Conservation (phyloP, 2,113 vertebrate genomes). For the Podilymbus podiceps region DNA sequence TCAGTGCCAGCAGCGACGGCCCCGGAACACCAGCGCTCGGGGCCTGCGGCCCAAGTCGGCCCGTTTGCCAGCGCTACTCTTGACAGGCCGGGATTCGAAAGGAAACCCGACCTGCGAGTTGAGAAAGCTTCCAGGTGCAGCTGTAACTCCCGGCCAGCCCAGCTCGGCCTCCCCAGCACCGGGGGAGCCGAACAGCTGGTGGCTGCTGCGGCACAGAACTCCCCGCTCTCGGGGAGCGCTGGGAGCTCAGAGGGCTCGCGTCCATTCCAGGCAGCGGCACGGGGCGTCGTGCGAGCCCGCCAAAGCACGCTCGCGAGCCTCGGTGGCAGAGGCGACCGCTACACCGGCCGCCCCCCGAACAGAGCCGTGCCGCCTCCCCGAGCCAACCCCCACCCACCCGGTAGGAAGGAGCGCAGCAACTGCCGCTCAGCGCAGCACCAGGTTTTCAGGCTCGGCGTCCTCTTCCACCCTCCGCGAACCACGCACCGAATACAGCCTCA, state of each 20-base stretch:
- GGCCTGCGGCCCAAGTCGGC: neutral
- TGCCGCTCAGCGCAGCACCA: neutral
- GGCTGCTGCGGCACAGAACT: neutral
- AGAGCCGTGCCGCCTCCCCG: neutral
- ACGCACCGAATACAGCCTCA: fast-evolving
- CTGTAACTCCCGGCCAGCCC: neutral
- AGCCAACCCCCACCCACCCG: neutral
- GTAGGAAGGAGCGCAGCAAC: fast-evolving
- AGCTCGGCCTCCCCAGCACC: neutral
- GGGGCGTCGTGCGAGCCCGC: fast-evolving
- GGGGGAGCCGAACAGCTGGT: neutral
- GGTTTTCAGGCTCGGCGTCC: neutral
- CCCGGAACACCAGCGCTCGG: fast-evolving
- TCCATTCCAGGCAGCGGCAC: neutral
- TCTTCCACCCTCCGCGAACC: neutral
- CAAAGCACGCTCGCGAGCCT: fast-evolving
- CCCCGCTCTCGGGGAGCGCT: fast-evolving
- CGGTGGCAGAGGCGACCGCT: fast-evolving
- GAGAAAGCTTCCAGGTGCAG: constrained; percentile 44
- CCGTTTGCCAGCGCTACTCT: neutral
- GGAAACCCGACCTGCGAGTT: constrained; percentile 3
- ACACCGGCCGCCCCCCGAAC: neutral
- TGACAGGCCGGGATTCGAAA: neutral
- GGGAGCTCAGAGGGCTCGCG: neutral
- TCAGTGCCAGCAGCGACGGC: neutral